Evolutionary conservation across 2,888 invertebrate genomes (phyloP), one percentile per base, ranked within the genome.

Genomic region (Hirtodrosophila duncani): DNA sequence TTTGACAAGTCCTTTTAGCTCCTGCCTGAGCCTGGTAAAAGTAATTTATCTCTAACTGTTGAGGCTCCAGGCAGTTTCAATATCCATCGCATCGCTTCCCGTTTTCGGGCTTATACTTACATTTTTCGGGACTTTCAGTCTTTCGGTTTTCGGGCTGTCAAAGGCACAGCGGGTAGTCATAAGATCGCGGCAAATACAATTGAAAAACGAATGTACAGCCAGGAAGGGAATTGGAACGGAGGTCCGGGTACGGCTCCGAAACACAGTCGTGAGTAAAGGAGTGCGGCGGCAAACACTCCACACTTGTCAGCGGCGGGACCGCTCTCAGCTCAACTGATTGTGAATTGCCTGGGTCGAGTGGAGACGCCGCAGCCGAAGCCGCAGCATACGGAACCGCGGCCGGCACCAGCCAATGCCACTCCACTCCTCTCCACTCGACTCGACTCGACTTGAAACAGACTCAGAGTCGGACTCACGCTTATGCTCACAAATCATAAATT

Each of bases 401-500:
- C n/a, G n/a, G n/a, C 27, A 18, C 17, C 30, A n/a, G 34, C 14
- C 38, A n/a, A n/a, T n/a, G n/a, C 33, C 6, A 18, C 29, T 13
- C 18, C 30, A 7, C 5, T 38, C 9, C 13, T 13, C 24, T 10
- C 18, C 14, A 14, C 9, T 26, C 24, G 20, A 14, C 11, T 20
- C 48, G n/a, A n/a, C n/a, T n/a, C n/a, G n/a, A n/a, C n/a, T n/a
- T n/a, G n/a, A n/a, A n/a, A n/a, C n/a, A n/a, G n/a, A n/a, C n/a
- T n/a, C n/a, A n/a, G n/a, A 64, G 51, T 57, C 71, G 56, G 72
- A 59, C 68, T 68, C 61, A 62, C 74, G 80, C 81, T 81, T 81
- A 75, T 75, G 79, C 75, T 67, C 84, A 84, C 85, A 85, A 85
- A 85, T 85, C 85, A 85, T 85, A 85, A 86, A 85, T 86, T 84